These are phyloP conservation scores for Oedothorax gibbosus DNA, from an alignment of 1,140 invertebrate genomes.

Conservation along the genomic window DNA sequence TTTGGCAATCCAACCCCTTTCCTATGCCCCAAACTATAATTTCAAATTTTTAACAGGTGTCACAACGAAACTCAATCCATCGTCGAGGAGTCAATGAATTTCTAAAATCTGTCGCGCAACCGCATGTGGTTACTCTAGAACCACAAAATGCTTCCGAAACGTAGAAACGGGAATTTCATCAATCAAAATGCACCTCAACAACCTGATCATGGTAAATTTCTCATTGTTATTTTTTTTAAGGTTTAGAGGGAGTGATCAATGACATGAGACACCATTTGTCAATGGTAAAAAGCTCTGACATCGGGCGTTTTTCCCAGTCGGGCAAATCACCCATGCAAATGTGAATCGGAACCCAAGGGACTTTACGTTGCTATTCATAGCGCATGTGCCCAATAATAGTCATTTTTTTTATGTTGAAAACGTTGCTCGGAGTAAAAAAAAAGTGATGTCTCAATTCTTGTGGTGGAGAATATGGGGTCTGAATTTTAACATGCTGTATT, in stretches of 20 bases:
- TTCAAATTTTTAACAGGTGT: constrained; percentile 4
- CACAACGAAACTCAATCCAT: background rate
- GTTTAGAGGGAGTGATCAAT: constrained; percentile 39
- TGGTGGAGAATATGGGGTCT: too few species aligned
- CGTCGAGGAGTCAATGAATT: constrained; percentile 15
- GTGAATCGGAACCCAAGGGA: background rate
- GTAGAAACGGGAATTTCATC: constrained; percentile 17
- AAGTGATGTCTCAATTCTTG: too few species aligned
- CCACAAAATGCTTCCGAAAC: constrained; percentile 15
- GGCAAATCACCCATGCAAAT: background rate
- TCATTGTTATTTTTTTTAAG: background rate
- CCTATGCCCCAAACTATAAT: too few species aligned
- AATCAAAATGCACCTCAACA: constrained; percentile 41
- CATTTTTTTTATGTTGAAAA: too few species aligned
- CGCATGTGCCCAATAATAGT: background rate
- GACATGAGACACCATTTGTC: constrained; percentile 37
- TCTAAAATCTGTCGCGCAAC: constrained; percentile 24
- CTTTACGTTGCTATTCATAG: constrained; percentile 5
- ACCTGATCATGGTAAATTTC: background rate
- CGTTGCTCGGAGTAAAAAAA: too few species aligned
- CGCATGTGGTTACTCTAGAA: constrained; percentile 13
- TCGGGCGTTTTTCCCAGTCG: background rate
- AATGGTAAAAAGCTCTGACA: constrained; percentile 21
- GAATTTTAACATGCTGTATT: too few species aligned
- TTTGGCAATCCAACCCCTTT: too few species aligned